These are phyloP conservation scores for Balearica regulorum DNA, from an alignment of 2,797 vertebrate genomes.

Conservation along the genomic window DNA sequence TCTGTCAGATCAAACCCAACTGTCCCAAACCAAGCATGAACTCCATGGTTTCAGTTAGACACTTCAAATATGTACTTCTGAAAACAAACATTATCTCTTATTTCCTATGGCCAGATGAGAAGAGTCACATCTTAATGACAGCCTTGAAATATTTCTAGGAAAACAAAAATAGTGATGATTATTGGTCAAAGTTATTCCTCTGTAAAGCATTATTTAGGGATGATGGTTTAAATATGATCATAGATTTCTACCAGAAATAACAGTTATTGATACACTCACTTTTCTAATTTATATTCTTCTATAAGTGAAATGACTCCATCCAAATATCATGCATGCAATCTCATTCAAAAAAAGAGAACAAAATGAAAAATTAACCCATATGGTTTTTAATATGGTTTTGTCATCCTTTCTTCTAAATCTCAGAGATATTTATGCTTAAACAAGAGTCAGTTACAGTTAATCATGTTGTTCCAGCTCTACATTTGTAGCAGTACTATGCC, in stretches of 20 bases:
- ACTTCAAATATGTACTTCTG: background rate
- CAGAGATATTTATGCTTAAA: conserved; percentile 3
- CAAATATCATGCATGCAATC: background rate
- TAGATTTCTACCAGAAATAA: background rate
- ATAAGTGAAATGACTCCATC: background rate
- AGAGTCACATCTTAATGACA: background rate
- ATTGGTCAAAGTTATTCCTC: background rate
- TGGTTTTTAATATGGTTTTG: background rate
- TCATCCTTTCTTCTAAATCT: background rate
- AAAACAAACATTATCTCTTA: background rate
- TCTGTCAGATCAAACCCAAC: background rate
- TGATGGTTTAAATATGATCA: background rate
- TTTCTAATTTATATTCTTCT: background rate
- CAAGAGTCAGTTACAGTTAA: background rate
- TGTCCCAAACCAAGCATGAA: background rate
- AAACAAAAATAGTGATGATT: background rate
- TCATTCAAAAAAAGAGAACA: background rate
- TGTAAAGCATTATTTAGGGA: background rate
- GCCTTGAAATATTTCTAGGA: background rate
- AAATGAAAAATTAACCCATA: background rate
- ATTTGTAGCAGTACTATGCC: conserved; percentile 9
- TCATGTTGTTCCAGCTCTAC: background rate
- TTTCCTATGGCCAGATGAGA: background rate
- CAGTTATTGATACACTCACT: background rate
- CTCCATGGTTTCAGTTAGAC: background rate